A percentile compares a stretch with the other conserved stretches of the same genome.
These are phyloP conservation scores for Coenobita brevimanus DNA, from an alignment of 1,140 invertebrate genomes.

Conservation along the genomic window DNA sequence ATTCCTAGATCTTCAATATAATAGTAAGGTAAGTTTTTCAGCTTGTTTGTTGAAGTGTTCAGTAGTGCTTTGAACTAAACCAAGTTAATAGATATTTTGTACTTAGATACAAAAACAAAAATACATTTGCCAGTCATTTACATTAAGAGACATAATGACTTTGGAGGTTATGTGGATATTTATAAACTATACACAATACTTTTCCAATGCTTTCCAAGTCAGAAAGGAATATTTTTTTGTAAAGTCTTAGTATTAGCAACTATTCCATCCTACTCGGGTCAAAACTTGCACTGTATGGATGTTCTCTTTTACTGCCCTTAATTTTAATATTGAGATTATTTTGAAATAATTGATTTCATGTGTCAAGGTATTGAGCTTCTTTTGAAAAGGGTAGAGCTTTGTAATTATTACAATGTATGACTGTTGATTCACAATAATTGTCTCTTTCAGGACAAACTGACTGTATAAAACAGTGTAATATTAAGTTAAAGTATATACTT, in stretches of 20 bases:
- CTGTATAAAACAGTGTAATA: constrained; percentile 39
- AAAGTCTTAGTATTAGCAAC: constrained; percentile 43
- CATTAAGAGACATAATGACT: neutral
- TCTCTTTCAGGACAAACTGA: constrained; percentile 30
- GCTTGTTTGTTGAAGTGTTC: too few species aligned
- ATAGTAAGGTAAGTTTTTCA: too few species aligned
- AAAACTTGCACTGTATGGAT: constrained; percentile 46
- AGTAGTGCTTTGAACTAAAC: too few species aligned
- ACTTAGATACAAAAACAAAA: constrained; percentile 27
- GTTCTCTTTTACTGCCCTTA: constrained; percentile 14
- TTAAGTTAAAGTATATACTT: constrained; percentile 51
- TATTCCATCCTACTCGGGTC: constrained; percentile 46
- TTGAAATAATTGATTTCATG: neutral
- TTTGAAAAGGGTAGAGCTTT: neutral
- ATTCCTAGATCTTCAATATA: too few species aligned
- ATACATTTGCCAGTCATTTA: constrained; percentile 41
- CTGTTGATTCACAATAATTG: constrained; percentile 39
- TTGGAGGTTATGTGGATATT: constrained; percentile 29
- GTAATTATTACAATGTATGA: constrained; percentile 25
- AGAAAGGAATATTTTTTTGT: constrained; percentile 33
- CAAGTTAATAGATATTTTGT: constrained; percentile 19
- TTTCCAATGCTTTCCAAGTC: constrained; percentile 39
- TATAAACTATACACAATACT: constrained; percentile 20
- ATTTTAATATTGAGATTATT: neutral
- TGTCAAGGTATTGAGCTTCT: neutral